These are phyloP conservation scores for Pachypeltis micranthus DNA, from an alignment of 1,140 invertebrate species.

Conservation along the genomic window DNA sequence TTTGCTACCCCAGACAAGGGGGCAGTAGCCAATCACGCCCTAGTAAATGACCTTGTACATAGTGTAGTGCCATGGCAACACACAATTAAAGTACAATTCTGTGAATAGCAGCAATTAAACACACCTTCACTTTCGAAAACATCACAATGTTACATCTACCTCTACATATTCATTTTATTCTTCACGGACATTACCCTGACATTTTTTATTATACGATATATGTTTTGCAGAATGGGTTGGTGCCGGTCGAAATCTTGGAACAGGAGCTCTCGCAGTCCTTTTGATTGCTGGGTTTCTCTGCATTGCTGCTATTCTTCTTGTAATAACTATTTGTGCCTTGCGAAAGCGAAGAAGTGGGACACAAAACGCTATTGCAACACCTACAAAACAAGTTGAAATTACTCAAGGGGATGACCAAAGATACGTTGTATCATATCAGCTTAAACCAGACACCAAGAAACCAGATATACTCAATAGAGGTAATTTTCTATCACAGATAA, in stretches of 20 bases:
- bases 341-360: slow-evolving; percentile 32
- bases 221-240: slow-evolving; percentile 40
- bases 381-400: slow-evolving; percentile 41
- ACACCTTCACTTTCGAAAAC: no score
- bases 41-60: no score
- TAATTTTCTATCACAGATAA: no score
- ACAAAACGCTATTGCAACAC: slow-evolving; percentile 31
- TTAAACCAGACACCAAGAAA: slow-evolving; percentile 39
- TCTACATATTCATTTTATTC: no score
- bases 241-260: slow-evolving; percentile 33
- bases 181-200: no score
- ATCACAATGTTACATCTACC: no score
- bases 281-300: slow-evolving; percentile 47
- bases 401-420: slow-evolving; percentile 42
- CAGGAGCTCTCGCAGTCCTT: slow-evolving; percentile 12
- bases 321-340: slow-evolving; percentile 45
- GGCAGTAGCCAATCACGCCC: no score
- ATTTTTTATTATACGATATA: slow-evolving; percentile 17
- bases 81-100: no score
- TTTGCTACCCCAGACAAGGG: no score
- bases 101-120: no score
- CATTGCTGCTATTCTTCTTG: slow-evolving; percentile 46
- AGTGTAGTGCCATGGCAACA: no score
- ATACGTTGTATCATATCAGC: slow-evolving; percentile 41
- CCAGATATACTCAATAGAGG: slow-evolving; percentile 44